These are phyloP conservation scores for Tympanuchus pallidicinctus DNA, from an alignment of 2,113 vertebrate genomes.

Conservation along the genomic window DNA sequence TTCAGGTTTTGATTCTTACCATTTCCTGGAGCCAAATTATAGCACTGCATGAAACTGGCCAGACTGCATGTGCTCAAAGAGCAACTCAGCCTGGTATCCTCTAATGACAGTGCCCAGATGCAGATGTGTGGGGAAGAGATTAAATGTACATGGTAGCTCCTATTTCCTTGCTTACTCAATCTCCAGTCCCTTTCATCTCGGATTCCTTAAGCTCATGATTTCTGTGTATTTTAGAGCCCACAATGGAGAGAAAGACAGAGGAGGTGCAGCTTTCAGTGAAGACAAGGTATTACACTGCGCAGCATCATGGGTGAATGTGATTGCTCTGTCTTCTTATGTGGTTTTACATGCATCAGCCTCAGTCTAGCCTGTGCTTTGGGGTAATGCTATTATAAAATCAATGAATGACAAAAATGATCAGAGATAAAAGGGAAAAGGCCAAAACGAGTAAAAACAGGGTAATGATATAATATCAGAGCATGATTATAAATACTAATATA, in stretches of 20 bases:
- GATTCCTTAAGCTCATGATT: neutral
- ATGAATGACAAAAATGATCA: neutral
- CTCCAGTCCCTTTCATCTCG: neutral
- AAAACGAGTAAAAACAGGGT: neutral
- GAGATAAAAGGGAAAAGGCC: neutral
- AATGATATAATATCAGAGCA: neutral
- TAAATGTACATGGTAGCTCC: fast-evolving
- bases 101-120: neutral
- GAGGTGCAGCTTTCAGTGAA: neutral
- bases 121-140: neutral
- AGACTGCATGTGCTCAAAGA: neutral
- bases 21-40: neutral
- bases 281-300: neutral
- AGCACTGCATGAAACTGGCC: neutral
- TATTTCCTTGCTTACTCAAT: neutral
- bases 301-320: neutral
- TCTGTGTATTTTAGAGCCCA: neutral
- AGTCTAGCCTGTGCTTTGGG: neutral
- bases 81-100: neutral
- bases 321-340: neutral
- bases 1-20: neutral
- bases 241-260: neutral
- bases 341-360: neutral
- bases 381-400: conserved; percentile 4
- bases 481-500: neutral